phyloP scores from a whole-genome alignment of 2,113 vertebrate genomes.

The Toxostoma redivivum region DNA sequence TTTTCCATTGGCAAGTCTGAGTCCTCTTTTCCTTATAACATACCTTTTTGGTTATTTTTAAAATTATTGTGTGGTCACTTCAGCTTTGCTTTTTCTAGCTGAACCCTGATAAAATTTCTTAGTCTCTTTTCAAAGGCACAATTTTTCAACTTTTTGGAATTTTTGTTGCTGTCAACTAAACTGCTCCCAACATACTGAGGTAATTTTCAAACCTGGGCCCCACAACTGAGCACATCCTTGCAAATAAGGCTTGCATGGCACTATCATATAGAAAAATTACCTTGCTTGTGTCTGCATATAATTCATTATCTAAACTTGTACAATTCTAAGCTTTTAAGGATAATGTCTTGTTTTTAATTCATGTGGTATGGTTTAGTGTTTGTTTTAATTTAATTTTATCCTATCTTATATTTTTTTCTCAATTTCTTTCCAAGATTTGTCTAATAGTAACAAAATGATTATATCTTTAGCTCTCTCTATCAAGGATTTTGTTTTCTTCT shows the following conservation, averaged over 20 bases:
- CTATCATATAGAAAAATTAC: constrained; percentile 2
- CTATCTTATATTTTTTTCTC: background rate
- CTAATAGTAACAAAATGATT: background rate
- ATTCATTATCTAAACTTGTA: background rate
- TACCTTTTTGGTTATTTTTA: background rate
- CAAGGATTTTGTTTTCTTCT: background rate
- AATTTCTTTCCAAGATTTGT: background rate
- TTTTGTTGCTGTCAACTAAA: background rate
- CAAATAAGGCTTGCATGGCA: background rate
- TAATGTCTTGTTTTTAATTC: background rate
- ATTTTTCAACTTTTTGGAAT: background rate
- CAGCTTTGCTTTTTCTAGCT: background rate
- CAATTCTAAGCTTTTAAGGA: background rate
- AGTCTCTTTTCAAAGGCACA: background rate
- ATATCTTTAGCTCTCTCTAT: background rate
- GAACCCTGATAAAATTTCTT: background rate
- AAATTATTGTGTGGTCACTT: background rate
- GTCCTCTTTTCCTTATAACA: background rate
- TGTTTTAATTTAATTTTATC: background rate
- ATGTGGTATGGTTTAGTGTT: background rate
- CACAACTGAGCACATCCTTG: background rate
- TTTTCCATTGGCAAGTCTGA: background rate
- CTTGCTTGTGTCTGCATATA: background rate
- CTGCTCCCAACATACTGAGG: background rate
- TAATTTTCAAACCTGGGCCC: background rate